Percentiles rank a stretch among this genome's conserved stretches.
These are phyloP conservation scores for Catharus fuscescens DNA, from an alignment of 2,113 vertebrate species.

Conservation along the genomic window DNA sequence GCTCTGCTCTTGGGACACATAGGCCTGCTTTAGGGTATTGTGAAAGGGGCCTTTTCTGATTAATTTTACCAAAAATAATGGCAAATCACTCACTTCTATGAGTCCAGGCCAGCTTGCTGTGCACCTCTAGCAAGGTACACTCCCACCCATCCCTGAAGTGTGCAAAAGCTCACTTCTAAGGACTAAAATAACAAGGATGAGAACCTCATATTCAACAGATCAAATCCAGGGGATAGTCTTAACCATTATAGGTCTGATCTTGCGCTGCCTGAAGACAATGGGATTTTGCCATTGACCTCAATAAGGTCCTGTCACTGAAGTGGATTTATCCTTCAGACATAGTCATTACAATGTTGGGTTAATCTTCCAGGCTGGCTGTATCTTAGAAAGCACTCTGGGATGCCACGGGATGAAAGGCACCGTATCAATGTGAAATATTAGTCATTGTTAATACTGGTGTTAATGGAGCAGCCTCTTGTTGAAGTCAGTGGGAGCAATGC, in stretches of 20 bases:
- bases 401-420: slow-evolving; percentile 53
- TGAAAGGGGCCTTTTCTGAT: not conserved
- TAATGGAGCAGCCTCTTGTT: slow-evolving; percentile 40
- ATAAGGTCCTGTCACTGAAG: slow-evolving; percentile 52
- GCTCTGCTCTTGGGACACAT: not conserved
- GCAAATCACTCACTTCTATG: not conserved
- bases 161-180: not conserved
- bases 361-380: slow-evolving; percentile 52
- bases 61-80: not conserved
- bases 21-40: not conserved
- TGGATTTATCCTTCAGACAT: slow-evolving; percentile 59
- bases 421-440: slow-evolving; percentile 57
- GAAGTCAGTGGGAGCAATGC: slow-evolving; percentile 43
- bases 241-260: slow-evolving; percentile 27
- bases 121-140: not conserved
- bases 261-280: slow-evolving; percentile 47
- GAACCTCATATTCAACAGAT: not conserved
- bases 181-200: not conserved
- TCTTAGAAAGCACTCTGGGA: slow-evolving; percentile 60
- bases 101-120: not conserved
- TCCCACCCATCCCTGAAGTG: not conserved
- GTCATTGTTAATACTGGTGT: slow-evolving; percentile 57
- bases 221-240: not conserved
- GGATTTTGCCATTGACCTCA: slow-evolving; percentile 64
- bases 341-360: slow-evolving; percentile 58